Conservation (phyloP, 2,888 invertebrate species). For the Yponomeuta sedellus region DNA sequence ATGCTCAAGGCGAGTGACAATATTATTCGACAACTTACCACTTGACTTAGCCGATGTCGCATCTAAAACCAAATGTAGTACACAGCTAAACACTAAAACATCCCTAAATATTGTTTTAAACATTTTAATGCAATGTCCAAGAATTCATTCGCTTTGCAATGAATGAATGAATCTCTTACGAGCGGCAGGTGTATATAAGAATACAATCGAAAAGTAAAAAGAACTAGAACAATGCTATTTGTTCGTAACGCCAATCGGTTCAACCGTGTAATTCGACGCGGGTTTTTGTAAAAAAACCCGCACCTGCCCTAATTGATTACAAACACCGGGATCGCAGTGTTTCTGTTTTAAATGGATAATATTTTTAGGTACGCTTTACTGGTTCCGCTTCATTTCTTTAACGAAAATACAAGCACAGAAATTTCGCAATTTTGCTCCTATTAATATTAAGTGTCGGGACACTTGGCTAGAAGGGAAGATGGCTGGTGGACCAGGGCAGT, state of each 20-base stretch:
- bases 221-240: slow-evolving; percentile 46
- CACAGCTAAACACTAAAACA: neutral
- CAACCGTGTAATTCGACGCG: slow-evolving; percentile 29
- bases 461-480: no score
- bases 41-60: neutral
- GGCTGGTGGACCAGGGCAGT: no score
- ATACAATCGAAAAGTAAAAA: slow-evolving; percentile 32
- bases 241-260: slow-evolving; percentile 38
- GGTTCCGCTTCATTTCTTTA: no score
- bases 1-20: no score
- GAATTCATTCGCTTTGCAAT: neutral
- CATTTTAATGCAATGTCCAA: neutral
- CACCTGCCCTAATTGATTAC: no score
- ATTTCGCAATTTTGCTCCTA: no score
- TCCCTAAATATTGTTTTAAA: neutral
- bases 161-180: neutral
- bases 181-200: slow-evolving; percentile 47
- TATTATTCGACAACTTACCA: neutral
- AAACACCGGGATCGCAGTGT: no score
- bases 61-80: neutral
- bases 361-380: no score
- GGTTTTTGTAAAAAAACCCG: no score
- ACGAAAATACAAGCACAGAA: no score
- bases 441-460: no score
- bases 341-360: no score